phyloP scores from a whole-genome alignment of 1,140 invertebrate genomes.

The Bathynomus jamesi region DNA sequence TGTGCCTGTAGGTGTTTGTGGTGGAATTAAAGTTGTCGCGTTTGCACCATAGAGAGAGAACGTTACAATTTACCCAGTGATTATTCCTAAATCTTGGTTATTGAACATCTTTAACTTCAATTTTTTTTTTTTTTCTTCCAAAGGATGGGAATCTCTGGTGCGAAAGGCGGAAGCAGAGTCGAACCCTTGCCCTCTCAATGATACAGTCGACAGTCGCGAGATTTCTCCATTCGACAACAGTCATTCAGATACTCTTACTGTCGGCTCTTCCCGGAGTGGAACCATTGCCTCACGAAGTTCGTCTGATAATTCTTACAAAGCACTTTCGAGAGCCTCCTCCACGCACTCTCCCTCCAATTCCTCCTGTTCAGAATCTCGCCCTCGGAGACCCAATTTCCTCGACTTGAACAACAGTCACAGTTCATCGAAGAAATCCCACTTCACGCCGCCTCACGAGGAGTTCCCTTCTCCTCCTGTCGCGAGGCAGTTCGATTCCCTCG shows the following conservation, averaged over 20 bases:
- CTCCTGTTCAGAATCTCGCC: conserved; percentile 22
- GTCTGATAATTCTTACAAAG: conserved; percentile 4
- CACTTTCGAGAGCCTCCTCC: background rate
- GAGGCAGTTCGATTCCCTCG: conserved; percentile 37
- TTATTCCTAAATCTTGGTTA: too few relatives aligned
- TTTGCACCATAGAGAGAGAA: too few relatives aligned
- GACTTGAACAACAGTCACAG: conserved; percentile 38
- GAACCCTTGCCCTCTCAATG: conserved; percentile 1
- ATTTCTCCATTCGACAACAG: conserved; percentile 22
- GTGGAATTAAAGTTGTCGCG: too few relatives aligned
- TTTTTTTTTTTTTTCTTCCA: conserved; percentile 5
- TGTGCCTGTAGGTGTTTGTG: too few relatives aligned
- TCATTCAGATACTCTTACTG: conserved; percentile 35
- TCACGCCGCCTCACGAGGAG: conserved; percentile 37
- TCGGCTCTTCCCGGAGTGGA: conserved; percentile 22
- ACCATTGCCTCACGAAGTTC: conserved; percentile 17
- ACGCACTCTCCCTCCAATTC: conserved; percentile 14
- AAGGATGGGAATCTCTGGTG: conserved; percentile 35
- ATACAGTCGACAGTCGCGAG: background rate
- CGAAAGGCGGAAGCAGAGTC: conserved; percentile 17
- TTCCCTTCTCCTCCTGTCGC: conserved; percentile 35
- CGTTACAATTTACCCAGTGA: too few relatives aligned
- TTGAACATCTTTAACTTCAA: background rate
- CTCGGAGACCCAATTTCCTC: conserved; percentile 39
- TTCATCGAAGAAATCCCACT: conserved; percentile 34